Evolutionary conservation across 64 coral and sea anemone genomes (phyloP).

Genomic region (Hydrozoanthus tunicans): DNA sequence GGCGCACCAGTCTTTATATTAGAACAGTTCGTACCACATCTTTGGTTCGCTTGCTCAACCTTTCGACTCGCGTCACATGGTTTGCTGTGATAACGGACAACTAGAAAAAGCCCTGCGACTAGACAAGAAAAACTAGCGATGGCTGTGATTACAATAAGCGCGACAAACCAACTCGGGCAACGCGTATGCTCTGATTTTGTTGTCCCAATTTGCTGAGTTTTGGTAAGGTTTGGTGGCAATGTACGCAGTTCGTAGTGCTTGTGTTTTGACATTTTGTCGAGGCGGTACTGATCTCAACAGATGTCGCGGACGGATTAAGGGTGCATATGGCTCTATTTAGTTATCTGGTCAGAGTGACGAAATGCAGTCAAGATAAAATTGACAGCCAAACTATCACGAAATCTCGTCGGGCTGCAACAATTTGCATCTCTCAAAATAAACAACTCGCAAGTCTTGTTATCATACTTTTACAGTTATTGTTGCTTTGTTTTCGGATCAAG

Average conservation of each 20-base stretch:
- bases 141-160: slow-evolving; percentile 15
- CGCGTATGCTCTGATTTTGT: slow-evolving; percentile 2
- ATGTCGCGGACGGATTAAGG: background rate
- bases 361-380: slow-evolving; percentile 41
- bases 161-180: slow-evolving; percentile 10
- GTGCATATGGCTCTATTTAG: slow-evolving; percentile 35
- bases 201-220: background rate
- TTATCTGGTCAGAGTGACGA: slow-evolving; percentile 47
- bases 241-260: slow-evolving; percentile 1
- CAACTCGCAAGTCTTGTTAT: slow-evolving; percentile 10
- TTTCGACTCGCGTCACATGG: background rate
- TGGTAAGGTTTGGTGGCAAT: slow-evolving; percentile 12
- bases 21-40: slow-evolving; percentile 7
- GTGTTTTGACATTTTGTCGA: slow-evolving; percentile 28
- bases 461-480: slow-evolving; percentile 4
- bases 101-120: background rate
- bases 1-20: background rate
- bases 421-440: slow-evolving; percentile 32
- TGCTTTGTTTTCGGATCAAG: background rate
- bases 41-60: background rate
- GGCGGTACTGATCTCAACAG: slow-evolving; percentile 16
- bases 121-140: slow-evolving; percentile 19
- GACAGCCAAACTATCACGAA: slow-evolving; percentile 38
- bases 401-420: background rate
- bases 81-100: slow-evolving; percentile 16